Percentiles rank a stretch among this genome's conserved stretches.
Conservation (phyloP, 1,140 invertebrate genomes). For the Pinna nobilis region DNA sequence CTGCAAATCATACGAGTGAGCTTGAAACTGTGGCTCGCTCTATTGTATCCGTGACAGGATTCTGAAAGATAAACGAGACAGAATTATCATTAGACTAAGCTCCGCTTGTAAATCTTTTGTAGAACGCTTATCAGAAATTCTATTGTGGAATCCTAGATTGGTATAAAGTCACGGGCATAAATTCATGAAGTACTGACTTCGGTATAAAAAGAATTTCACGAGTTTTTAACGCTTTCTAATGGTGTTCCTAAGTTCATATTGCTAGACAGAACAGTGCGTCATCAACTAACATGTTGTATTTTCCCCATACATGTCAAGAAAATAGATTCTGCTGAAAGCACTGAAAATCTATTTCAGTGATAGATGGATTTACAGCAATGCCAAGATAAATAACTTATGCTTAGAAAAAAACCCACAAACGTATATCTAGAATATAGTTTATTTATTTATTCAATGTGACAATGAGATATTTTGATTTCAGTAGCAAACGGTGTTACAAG, state of each 20-base stretch:
- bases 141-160: neutral
- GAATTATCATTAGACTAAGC: slow-evolving; percentile 13
- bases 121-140: slow-evolving; percentile 11
- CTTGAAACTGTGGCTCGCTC: slow-evolving; percentile 2
- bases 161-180: slow-evolving; percentile 16
- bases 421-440: too few species aligned
- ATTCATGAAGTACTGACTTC: slow-evolving; percentile 21
- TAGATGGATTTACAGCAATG: too few species aligned
- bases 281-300: slow-evolving; percentile 4
- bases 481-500: too few species aligned
- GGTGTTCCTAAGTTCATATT: slow-evolving; percentile 17
- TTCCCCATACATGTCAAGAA: neutral
- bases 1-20: neutral
- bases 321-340: too few species aligned
- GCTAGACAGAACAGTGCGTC: slow-evolving; percentile 8
- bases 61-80: slow-evolving; percentile 16
- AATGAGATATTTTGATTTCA: too few species aligned
- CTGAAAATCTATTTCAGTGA: too few species aligned
- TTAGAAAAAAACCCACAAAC: too few species aligned
- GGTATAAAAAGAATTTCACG: slow-evolving; percentile 1
- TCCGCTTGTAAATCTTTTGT: slow-evolving; percentile 22
- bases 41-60: slow-evolving; percentile 11
- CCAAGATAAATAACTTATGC: too few species aligned
- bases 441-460: too few species aligned
- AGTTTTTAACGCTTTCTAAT: neutral